A percentile compares a stretch with the other conserved stretches of the same genome.
These are phyloP conservation scores for Excalfactoria chinensis DNA, from an alignment of 2,113 vertebrate genomes.

Conservation along the genomic window DNA sequence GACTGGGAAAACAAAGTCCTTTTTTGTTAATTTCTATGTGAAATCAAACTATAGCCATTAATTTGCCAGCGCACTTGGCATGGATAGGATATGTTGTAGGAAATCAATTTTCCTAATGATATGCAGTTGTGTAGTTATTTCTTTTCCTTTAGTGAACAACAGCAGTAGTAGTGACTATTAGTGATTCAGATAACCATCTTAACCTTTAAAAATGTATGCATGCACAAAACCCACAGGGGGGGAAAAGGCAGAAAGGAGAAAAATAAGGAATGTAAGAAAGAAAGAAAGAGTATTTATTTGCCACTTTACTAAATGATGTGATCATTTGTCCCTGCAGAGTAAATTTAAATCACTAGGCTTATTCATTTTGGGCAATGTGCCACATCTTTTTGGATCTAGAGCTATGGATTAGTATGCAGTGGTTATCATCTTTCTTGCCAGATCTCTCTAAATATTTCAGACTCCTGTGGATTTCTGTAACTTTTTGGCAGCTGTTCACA, in stretches of 20 bases:
- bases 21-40: not conserved
- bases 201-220: not conserved
- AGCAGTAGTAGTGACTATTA: not conserved
- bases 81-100: not conserved
- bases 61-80: not conserved
- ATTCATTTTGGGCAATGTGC: not conserved
- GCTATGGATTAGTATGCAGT: not conserved
- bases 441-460: constrained; percentile 27
- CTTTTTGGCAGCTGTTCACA: constrained; percentile 2
- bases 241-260: not conserved
- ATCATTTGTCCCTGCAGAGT: not conserved
- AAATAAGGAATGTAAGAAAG: not conserved
- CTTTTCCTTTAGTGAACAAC: not conserved
- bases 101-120: not conserved
- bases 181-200: not conserved
- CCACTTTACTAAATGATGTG: not conserved
- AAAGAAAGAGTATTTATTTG: not conserved
- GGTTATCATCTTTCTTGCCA: constrained; percentile 1
- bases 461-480: not conserved
- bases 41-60: not conserved
- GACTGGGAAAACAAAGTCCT: not conserved
- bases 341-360: not conserved
- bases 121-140: not conserved
- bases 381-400: not conserved
- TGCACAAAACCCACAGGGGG: not conserved